Conservation (phyloP, 2,888 invertebrate genomes). For the Lasiommata megera region DNA sequence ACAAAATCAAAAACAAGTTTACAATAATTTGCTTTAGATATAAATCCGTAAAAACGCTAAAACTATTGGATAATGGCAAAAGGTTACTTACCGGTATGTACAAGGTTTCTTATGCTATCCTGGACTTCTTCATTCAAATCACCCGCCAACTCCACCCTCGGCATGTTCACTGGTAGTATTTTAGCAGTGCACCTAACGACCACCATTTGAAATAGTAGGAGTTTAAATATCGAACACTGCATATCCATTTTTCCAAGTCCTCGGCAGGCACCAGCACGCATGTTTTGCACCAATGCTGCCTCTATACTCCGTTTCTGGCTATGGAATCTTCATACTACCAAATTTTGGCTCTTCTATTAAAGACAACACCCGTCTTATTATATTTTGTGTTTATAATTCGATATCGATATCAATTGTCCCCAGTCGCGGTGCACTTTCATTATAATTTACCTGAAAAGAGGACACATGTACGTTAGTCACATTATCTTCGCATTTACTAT, state of each 20-base stretch:
- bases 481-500: neutral
- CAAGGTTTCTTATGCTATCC: conserved; percentile 63
- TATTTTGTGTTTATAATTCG: conserved; percentile 71
- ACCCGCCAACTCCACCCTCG: conserved; percentile 40
- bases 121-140: conserved; percentile 51
- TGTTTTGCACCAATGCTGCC: conserved; percentile 47
- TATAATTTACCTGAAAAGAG: conserved; percentile 68
- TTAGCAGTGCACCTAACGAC: conserved; percentile 69
- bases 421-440: conserved; percentile 63
- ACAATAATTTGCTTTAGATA: no score
- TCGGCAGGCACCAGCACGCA: conserved; percentile 57
- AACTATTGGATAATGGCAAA: no score
- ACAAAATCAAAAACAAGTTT: no score
- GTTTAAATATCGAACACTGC: conserved; percentile 68
- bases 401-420: conserved; percentile 59
- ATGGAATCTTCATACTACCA: conserved; percentile 41
- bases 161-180: conserved; percentile 52
- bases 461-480: conserved; percentile 31
- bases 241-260: conserved; percentile 68
- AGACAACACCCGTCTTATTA: conserved; percentile 24
- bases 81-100: conserved; percentile 66
- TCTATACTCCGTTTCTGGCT: conserved; percentile 31
- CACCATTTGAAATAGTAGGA: conserved; percentile 69
- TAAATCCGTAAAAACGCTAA: no score
- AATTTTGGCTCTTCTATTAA: conserved; percentile 23